These are phyloP conservation scores for Chymomyza procnemis DNA, from an alignment of 2,888 invertebrate genomes.

Conservation along the genomic window DNA sequence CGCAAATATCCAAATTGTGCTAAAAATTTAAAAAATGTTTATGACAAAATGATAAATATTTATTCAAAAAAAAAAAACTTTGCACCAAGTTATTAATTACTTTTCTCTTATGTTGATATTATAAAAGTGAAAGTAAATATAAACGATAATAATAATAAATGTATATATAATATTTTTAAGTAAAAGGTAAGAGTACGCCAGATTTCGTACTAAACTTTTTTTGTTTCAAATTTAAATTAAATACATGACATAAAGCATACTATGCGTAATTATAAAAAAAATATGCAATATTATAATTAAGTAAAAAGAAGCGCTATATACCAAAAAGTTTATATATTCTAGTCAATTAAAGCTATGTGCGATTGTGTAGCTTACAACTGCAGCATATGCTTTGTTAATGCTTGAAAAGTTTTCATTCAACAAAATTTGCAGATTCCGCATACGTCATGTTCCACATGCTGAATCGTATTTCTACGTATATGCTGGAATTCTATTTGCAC, in stretches of 20 bases:
- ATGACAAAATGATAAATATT: too few species aligned
- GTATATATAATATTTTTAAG: background rate
- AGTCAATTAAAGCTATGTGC: background rate
- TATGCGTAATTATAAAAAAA: background rate
- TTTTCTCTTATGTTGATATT: background rate
- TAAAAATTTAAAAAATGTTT: too few species aligned
- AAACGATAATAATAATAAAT: background rate
- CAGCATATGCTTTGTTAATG: slow-evolving; percentile 29
- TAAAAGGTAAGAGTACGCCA: background rate
- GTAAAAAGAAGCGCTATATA: background rate
- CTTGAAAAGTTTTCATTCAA: slow-evolving; percentile 45
- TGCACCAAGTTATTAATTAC: too few species aligned
- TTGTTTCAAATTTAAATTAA: too few species aligned
- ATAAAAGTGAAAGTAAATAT: too few species aligned
- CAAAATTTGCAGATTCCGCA: slow-evolving; percentile 11
- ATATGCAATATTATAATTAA: background rate
- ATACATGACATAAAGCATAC: too few species aligned
- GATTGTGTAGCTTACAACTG: background rate
- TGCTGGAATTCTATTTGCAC: slow-evolving; percentile 53
- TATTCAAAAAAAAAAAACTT: too few species aligned
- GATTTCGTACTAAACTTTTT: background rate
- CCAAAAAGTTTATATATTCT: background rate
- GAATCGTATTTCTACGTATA: slow-evolving; percentile 19
- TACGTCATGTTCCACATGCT: background rate
- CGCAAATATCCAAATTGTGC: too few species aligned